Evolutionary conservation across 1,140 invertebrate genomes (phyloP), one percentile per base, ranked within the genome.

Genomic region (Lycorma delicatula): DNA sequence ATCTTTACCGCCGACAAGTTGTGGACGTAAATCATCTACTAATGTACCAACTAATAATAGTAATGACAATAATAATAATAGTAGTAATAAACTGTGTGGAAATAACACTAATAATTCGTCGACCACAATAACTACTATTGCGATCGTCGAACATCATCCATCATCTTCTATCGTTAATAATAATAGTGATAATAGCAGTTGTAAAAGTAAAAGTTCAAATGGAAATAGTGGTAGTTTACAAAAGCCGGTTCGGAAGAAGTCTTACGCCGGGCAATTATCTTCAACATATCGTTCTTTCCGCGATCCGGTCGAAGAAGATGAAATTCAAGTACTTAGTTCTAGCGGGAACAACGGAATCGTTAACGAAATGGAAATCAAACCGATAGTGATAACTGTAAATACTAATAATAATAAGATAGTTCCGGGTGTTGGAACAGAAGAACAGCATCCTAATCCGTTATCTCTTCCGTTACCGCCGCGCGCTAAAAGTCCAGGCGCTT

Each of bases 241-340:
- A n/a, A n/a, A n/a, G 5, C 6, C 16, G 13, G 23, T 44, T 11
- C 41, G 41, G 5, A 44, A 44, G 13, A 44, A 44, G 11, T 44
- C 41, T 16, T 16, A 16, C 16, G 41, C 16, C 18, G 41, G 16
- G 1, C 44, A 25, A 28, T 67, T 74, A 26, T 72, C 73, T 16
- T 75, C 75, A 49, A 77, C 74, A 22, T 77, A 77, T 62, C 68
- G 68, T 31, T 77, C 75, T 60, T 77, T 78, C 63, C 71, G 71
- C n/a, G 75, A 77, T 56, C 74, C 74, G 13, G 73, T 73, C 11
- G 63, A 73, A 20, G 71, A 74, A 53, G 67, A 68, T 26, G 73
- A 73, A 70, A 68, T 72, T 13, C 68, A 68, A 23, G 72, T 77
- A 3, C 68, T 77, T 41, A 74, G 73, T 54, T 75, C 74, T 0